Percentiles rank a stretch among this genome's conserved stretches.
These are phyloP conservation scores for Xanthorhoe spadicearia DNA, from an alignment of 2,888 invertebrate species.

Conservation along the genomic window DNA sequence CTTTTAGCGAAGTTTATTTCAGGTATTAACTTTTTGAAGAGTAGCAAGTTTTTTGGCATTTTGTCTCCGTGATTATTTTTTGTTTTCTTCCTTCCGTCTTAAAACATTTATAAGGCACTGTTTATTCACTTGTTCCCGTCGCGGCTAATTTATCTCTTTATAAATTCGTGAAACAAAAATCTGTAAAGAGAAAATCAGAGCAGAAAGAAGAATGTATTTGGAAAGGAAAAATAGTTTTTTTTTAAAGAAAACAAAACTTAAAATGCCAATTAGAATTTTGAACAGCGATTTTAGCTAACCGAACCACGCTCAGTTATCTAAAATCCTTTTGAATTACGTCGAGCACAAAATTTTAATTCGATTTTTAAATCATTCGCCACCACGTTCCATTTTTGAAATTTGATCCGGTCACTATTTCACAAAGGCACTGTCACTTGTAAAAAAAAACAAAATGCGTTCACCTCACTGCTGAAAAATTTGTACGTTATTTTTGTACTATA, in stretches of 20 bases:
- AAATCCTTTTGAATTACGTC: constrained; percentile 69
- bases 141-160: constrained; percentile 51
- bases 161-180: constrained; percentile 61
- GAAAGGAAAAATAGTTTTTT: constrained; percentile 45
- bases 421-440: constrained; percentile 74
- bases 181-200: constrained; percentile 77
- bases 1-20: constrained; percentile 81
- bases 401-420: constrained; percentile 60
- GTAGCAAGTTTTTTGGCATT: constrained; percentile 81
- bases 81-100: constrained; percentile 63
- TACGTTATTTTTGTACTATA: constrained; percentile 81
- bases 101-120: constrained; percentile 81
- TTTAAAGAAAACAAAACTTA: constrained; percentile 34
- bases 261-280: constrained; percentile 53
- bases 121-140: constrained; percentile 75
- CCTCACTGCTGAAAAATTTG: constrained; percentile 79
- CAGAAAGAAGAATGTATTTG: constrained; percentile 72
- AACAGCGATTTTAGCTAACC: constrained; percentile 68
- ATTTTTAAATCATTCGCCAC: constrained; percentile 55
- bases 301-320: constrained; percentile 71
- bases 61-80: constrained; percentile 77
- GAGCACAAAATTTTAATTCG: constrained; percentile 56
- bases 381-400: constrained; percentile 61
- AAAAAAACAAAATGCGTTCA: constrained; percentile 65
- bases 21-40: constrained; percentile 81